phyloP scores from a whole-genome alignment of 2,888 invertebrate species.

The Cheilosia vernalis region DNA sequence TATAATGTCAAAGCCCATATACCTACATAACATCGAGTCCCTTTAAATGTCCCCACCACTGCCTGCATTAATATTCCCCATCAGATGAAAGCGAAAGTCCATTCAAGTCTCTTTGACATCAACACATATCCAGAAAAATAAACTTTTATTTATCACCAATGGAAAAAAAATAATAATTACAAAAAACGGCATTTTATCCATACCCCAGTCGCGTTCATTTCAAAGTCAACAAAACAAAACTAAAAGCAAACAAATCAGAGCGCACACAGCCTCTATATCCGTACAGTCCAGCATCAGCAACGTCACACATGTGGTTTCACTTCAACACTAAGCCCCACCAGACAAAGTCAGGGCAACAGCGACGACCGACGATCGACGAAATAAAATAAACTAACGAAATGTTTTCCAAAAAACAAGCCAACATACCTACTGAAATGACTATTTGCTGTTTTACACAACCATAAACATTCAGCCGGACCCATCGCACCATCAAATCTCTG shows the following conservation, averaged over 20 bases:
- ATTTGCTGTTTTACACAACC: constrained; percentile 64
- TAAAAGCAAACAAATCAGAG: constrained; percentile 54
- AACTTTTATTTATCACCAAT: not conserved
- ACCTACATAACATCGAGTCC: too few species aligned
- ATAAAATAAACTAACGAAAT: constrained; percentile 42
- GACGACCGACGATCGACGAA: not conserved
- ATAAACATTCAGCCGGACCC: constrained; percentile 61
- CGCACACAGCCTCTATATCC: not conserved
- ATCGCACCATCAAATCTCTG: constrained; percentile 45
- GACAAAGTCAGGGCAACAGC: constrained; percentile 1
- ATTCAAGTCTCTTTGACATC: constrained; percentile 21
- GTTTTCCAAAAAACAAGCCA: constrained; percentile 50
- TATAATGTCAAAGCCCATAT: too few species aligned
- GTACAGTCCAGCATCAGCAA: constrained; percentile 7
- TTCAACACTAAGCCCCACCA: constrained; percentile 10
- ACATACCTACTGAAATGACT: constrained; percentile 58
- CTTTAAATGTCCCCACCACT: too few species aligned
- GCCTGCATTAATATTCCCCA: not conserved
- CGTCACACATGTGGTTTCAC: constrained; percentile 50
- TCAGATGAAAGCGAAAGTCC: not conserved
- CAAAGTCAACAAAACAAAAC: constrained; percentile 44
- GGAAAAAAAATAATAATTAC: not conserved
- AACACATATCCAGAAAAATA: constrained; percentile 20
- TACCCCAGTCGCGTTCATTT: not conserved
- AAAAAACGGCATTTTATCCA: not conserved